Evolutionary conservation across 2,113 vertebrate species (phyloP).

Genomic region (Hemibagrus wyckioides): DNA sequence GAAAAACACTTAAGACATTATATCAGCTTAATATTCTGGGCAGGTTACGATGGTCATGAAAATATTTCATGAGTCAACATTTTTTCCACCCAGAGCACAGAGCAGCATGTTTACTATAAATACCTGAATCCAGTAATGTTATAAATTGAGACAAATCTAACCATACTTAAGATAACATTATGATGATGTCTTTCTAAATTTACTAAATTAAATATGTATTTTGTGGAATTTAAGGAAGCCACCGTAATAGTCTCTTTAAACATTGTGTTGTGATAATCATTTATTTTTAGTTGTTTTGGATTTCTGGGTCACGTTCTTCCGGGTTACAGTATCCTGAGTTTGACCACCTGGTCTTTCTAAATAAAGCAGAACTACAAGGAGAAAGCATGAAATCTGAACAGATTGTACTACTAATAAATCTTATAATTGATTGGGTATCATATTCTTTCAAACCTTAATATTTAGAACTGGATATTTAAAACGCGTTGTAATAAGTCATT

Average conservation of each 20-base stretch:
- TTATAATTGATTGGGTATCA: not conserved
- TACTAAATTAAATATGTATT: constrained; percentile 31
- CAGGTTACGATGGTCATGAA: constrained; percentile 5
- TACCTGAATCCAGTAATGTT: constrained; percentile 6
- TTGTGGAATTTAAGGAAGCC: not conserved
- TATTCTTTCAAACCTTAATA: not conserved
- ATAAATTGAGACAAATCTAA: not conserved
- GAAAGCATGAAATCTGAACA: constrained; percentile 1
- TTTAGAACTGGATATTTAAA: not conserved
- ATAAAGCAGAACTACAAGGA: constrained; percentile 3
- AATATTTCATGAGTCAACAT: constrained; percentile 40
- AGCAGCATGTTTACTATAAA: constrained; percentile 22
- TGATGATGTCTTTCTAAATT: constrained; percentile 50
- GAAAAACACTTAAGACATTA: not conserved
- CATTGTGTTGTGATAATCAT: constrained; percentile 3
- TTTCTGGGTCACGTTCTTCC: constrained; percentile 26
- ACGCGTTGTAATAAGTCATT: not conserved
- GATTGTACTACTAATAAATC: not conserved
- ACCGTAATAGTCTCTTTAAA: not conserved
- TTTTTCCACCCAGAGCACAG: constrained; percentile 25
- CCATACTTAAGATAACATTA: constrained; percentile 14
- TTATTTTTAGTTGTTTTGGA: constrained; percentile 12
- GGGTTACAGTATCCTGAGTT: constrained; percentile 4
- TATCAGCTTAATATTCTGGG: not conserved
- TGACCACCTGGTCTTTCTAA: not conserved